Evolutionary conservation across 2,797 vertebrate genomes (phyloP), one percentile per base, ranked within the genome.

Genomic region (Echeneis naucrates): DNA sequence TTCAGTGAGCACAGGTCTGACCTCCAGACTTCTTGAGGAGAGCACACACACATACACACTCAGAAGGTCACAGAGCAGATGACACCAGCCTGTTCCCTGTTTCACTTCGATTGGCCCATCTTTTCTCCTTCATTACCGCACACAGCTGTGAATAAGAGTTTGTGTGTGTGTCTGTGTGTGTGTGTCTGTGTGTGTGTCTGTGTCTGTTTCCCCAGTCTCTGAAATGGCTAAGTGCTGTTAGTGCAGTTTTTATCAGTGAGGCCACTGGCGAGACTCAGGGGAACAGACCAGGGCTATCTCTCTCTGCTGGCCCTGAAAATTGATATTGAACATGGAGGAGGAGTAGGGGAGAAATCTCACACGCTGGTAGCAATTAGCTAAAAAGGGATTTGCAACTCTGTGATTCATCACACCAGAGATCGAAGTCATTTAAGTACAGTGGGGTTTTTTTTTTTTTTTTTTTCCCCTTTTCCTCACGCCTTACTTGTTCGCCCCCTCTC

Each of bases 361-460:
- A 95, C 95, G 96, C 95, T 96, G 96, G 96, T 97, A 96, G 97
- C 97, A 99, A 98, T 99, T 99, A 99, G 96, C 96, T 96, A 97
- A 97, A 98, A 97, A 97, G 89, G 97, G 96, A 96, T 97, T 97
- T 96, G 95, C 93, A 93, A 95, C 96, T 96, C 95, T 93, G 93
- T 95, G 96, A 97, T 96, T 97, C 97, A 97, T 97, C 96, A 96
- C 96, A 92, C 95, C 88, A 83, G 94, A 95, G 95, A 97, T 97
- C 95, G 92, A 96, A 97, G 95, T 96, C 94, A 95, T 96, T 96
- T 96, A 95, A 95, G 95, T 94, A 92, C 92, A 85, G 73, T 87
- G 92, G 92, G 95, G 93, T 92, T 74, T 37, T 54, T 8, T n/a
- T 61, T 93, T 92, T 75, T 30, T 30, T 30, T 30, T 3, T 6